Evolutionary conservation across 1,140 invertebrate genomes (phyloP), one percentile per base, ranked within the genome.

Genomic region (Drosophila suzukii): DNA sequence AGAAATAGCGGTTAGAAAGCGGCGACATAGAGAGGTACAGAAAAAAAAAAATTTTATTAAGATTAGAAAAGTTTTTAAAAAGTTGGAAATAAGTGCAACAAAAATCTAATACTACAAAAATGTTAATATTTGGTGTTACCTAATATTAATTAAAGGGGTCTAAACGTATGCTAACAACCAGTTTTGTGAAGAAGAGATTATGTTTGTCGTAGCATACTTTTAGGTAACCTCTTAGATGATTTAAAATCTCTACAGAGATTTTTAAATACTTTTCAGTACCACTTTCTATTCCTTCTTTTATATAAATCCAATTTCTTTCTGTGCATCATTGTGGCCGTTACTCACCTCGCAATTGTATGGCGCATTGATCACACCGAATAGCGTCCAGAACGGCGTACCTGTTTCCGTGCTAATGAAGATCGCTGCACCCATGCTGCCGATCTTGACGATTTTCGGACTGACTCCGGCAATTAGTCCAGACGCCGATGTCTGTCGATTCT

Each of bases 381-480:
- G 84, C 65, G 93, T 93, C 94, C 93, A 94, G 86, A 94, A 94
- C 36, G 94, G 92, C 49, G 94, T 94, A 57, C 93, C 92, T 36
- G 94, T 94, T 74, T 93, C 80, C 4, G 92, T 92, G 71, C 93
- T 93, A 67, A 94, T 84, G 71, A 93, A 93, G 92, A 93, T 93
- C 34, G 93, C 92, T 54, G 93, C 93, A 59, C 91, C 94, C 78
- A 96, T 94, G 92, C 96, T 97, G 63, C 95, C 94, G 5, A 95
- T 83, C 92, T 95, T 96, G 1, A 95, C 95, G 15, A 97, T 92
- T 44, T 94, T 93, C 41, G 93, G 93, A 92, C 94, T 96, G 73
- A 95, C 94, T 32, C 94, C 94, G 38, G 93, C 94, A 51, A 93
- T 91, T 24, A 92, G 75, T 27, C 76, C 66, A 50, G 90, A 74